Conservation (phyloP, 2,888 invertebrate species). For the Scaptodrosophila latifasciaeformis region DNA sequence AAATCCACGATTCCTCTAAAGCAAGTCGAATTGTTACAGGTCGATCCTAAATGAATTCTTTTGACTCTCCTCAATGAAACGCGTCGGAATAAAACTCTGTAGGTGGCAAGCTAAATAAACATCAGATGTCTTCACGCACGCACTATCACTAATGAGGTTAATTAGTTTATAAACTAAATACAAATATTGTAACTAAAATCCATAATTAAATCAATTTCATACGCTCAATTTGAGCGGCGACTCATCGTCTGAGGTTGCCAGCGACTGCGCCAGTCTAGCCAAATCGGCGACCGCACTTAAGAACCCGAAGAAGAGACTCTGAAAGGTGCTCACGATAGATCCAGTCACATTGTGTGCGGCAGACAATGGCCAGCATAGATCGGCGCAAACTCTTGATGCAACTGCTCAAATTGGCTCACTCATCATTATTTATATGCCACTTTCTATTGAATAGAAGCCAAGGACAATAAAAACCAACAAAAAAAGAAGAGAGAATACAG, state of each 20-base stretch:
- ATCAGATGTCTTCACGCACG: constrained; percentile 41
- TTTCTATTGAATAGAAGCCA: constrained; percentile 49
- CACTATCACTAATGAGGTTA: constrained; percentile 37
- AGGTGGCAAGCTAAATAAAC: too few relatives aligned
- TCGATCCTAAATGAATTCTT: too few relatives aligned
- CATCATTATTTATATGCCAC: constrained; percentile 63
- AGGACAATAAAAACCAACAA: constrained; percentile 25
- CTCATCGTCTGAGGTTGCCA: constrained; percentile 59
- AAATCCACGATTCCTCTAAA: too few relatives aligned
- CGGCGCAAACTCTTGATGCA: constrained; percentile 50
- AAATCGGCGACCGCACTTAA: constrained; percentile 59
- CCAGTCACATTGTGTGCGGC: constrained; percentile 33
- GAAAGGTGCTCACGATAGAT: constrained; percentile 17
- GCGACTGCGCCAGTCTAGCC: constrained; percentile 31
- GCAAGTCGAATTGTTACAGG: too few relatives aligned
- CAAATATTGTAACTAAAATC: constrained; percentile 57
- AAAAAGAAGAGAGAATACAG: background rate
- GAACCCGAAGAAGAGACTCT: constrained; percentile 21
- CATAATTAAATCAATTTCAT: constrained; percentile 62
- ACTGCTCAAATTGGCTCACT: constrained; percentile 60
- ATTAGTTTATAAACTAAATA: constrained; percentile 61
- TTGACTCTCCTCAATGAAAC: constrained; percentile 35
- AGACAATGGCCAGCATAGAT: constrained; percentile 39
- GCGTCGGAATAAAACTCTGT: constrained; percentile 2
- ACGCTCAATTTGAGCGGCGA: constrained; percentile 64